Base-by-base conservation (phyloP, 2,888 invertebrate species). In the Parasteatoda lunata region DNA sequence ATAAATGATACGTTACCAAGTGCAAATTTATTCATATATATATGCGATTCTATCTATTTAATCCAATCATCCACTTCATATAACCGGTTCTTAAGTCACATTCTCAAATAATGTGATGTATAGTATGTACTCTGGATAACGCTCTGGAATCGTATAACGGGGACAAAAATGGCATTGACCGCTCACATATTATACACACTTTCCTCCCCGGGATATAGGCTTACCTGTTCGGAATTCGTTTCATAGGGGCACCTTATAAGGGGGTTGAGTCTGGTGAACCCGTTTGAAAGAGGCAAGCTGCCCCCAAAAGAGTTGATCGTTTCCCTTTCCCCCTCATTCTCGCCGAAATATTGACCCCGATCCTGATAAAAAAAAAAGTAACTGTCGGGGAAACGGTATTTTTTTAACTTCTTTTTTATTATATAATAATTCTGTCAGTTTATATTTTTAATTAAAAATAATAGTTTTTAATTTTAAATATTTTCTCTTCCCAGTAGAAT, bases 101-200 rank as follows among this genome's bases (percentile, higher is more conserved):
- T 7, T n/a, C 59, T 59, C 11, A 59, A 6, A 59, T 59, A 59
- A n/a, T 59, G 7, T 59, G n/a, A 59, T n/a, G 59, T n/a, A 59
- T 59, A 59, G 59, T 59, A 30, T 30, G 59, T 59, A n/a, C 59
- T n/a, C 59, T 59, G 59, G 59, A 59, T 13, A 13, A 59, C 9
- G 59, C 30, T 30, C 30, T 30, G 30, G 30, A 79, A 79, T 51
- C 51, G 47, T 66, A 45, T 80, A 80, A 84, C 78, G 84, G 73
- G 84, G 78, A 78, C 84, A 77, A 9, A 68, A 68, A 15, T 65
- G 84, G 69, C 84, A 79, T 84, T 84, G 84, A 84, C 84, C 84
- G 84, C 64, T 75, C 73, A 77, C 54, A 64, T 59, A 77, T 51
- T 69, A 49, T 54, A 64, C 52, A 48, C 75, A 73, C 49, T 59